Conservation (phyloP, 2,888 invertebrate genomes). For the Phyllotreta cruciferae region DNA sequence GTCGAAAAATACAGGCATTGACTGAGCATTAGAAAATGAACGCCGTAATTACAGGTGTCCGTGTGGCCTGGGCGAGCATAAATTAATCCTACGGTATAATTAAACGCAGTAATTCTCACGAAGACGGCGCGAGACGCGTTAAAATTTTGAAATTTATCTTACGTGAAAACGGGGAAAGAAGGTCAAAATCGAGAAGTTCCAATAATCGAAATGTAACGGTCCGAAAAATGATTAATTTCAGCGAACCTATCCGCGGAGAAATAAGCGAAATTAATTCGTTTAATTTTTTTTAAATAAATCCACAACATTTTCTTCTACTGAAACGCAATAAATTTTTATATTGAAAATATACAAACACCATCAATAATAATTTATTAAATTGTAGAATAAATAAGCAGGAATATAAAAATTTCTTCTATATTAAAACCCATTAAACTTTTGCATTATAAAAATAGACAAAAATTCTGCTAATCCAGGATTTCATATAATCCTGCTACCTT, state of each 20-base stretch:
- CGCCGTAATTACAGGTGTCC: conserved; percentile 27
- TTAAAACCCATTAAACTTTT: too few relatives aligned
- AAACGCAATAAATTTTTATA: too few relatives aligned
- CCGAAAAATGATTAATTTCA: conserved; percentile 14
- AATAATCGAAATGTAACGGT: conserved; percentile 25
- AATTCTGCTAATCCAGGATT: too few relatives aligned
- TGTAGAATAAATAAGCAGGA: too few relatives aligned
- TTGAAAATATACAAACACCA: too few relatives aligned
- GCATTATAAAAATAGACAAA: too few relatives aligned
- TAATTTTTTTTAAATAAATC: too few relatives aligned
- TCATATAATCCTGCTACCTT: too few relatives aligned
- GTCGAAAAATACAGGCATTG: conserved; percentile 23
- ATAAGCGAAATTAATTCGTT: too few relatives aligned
- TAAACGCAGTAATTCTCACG: conserved; percentile 36
- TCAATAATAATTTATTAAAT: too few relatives aligned
- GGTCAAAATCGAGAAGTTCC: conserved; percentile 32
- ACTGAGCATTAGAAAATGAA: conserved; percentile 30
- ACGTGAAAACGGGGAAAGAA: conserved; percentile 26
- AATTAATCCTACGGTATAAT: conserved; percentile 34
- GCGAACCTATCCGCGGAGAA: neutral
- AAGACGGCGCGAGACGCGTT: conserved; percentile 33
- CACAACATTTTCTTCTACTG: too few relatives aligned
- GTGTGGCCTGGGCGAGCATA: conserved; percentile 31
- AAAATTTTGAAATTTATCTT: conserved; percentile 33
- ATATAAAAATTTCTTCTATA: too few relatives aligned